Percentiles rank a stretch among this genome's conserved stretches.
phyloP scores from a whole-genome alignment of 2,113 vertebrate genomes.

The Lophotis ruficrista region DNA sequence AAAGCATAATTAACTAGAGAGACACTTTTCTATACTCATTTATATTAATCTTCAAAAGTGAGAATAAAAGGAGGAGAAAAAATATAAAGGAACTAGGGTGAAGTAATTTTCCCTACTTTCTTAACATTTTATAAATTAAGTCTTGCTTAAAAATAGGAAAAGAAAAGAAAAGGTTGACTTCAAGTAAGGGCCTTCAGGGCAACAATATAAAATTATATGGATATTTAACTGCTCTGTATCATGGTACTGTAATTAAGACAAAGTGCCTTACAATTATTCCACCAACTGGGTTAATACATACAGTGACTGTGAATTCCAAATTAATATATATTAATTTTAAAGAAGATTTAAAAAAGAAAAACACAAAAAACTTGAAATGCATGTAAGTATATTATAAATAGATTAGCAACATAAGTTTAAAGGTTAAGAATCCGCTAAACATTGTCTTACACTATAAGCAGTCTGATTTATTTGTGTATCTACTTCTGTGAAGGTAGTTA shows the following conservation, averaged over 20 bases:
- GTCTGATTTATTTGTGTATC: background rate
- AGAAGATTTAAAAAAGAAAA: background rate
- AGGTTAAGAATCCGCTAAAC: background rate
- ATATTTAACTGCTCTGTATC: conserved; percentile 47
- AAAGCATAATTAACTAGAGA: conserved; percentile 40
- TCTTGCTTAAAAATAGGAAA: conserved; percentile 24
- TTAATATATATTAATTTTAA: conserved; percentile 27
- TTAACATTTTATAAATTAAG: conserved; percentile 54
- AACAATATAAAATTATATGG: conserved; percentile 51
- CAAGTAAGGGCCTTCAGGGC: conserved; percentile 35
- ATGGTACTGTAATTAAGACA: conserved; percentile 37
- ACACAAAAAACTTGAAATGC: background rate
- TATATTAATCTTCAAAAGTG: conserved; percentile 56
- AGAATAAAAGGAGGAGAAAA: conserved; percentile 21
- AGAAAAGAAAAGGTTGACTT: conserved; percentile 28
- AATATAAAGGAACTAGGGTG: conserved; percentile 11
- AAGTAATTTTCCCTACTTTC: conserved; percentile 27
- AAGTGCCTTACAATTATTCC: conserved; percentile 52
- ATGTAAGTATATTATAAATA: background rate
- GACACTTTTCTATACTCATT: conserved; percentile 26
- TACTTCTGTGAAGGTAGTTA: background rate
- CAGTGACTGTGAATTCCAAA: background rate
- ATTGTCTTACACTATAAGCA: background rate
- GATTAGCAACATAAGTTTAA: background rate
- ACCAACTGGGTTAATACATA: conserved; percentile 19